Percentiles rank a stretch among this genome's conserved stretches.
Conservation (phyloP, 2,888 invertebrate genomes). For the Aradus depressus region DNA sequence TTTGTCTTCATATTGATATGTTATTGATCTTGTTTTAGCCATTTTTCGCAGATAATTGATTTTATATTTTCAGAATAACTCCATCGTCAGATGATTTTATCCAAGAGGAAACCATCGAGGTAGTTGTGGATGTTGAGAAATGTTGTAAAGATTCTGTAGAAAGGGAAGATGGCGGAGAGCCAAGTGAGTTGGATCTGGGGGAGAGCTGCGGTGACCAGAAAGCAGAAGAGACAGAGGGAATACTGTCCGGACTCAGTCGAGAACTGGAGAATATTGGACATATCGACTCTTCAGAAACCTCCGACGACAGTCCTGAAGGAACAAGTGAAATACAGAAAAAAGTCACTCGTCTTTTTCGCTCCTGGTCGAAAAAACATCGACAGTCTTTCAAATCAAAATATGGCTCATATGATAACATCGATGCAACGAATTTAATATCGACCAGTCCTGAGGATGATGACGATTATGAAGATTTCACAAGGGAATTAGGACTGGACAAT, state of each 20-base stretch:
- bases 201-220: conserved; percentile 9
- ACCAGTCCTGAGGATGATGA: conserved; percentile 32
- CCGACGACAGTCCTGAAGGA: conserved; percentile 42
- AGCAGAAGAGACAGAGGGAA: conserved; percentile 18
- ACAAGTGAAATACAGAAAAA: conserved; percentile 22
- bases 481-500: conserved; percentile 29
- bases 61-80: conserved; percentile 13
- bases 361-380: conserved; percentile 22
- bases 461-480: conserved; percentile 30
- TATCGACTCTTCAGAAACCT: conserved; percentile 72
- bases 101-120: conserved; percentile 21
- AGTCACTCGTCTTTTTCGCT: conserved; percentile 18
- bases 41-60: conserved; percentile 12
- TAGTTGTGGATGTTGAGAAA: conserved; percentile 21
- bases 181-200: not conserved
- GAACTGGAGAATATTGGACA: conserved; percentile 48
- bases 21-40: too few relatives aligned
- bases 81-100: conserved; percentile 12
- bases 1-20: too few relatives aligned
- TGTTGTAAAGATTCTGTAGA: conserved; percentile 13
- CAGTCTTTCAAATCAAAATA: conserved; percentile 22
- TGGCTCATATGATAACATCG: conserved; percentile 25
- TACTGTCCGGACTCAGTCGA: conserved; percentile 28
- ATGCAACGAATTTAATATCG: conserved; percentile 33
- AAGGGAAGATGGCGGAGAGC: conserved; percentile 8